These are phyloP conservation scores for Psittacus erithacus DNA, from an alignment of 2,113 vertebrate species.

Conservation along the genomic window DNA sequence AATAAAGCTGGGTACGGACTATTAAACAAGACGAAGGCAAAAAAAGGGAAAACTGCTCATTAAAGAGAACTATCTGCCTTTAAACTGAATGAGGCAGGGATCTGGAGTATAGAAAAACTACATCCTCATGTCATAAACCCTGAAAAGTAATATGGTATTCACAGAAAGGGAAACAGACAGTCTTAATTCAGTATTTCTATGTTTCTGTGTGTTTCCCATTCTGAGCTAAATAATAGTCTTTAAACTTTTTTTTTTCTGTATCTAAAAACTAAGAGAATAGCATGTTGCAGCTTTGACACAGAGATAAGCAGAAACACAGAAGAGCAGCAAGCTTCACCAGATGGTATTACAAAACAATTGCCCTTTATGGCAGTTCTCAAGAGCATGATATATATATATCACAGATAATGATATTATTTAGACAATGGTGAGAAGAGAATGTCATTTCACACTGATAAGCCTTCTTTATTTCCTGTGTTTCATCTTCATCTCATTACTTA, in stretches of 20 bases:
- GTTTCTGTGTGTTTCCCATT: neutral
- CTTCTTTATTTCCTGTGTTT: neutral
- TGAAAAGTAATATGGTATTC: neutral
- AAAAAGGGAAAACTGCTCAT: neutral
- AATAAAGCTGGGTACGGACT: neutral
- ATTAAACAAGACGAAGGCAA: neutral
- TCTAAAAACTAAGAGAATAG: neutral
- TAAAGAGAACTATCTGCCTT: neutral
- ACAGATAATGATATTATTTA: neutral
- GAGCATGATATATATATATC: neutral
- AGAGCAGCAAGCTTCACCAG: neutral
- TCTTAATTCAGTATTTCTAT: neutral
- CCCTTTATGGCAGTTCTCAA: neutral
- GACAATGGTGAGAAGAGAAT: neutral
- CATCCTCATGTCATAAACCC: neutral
- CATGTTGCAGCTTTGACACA: neutral
- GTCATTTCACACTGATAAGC: neutral
- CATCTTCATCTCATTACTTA: neutral
- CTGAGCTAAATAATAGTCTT: neutral
- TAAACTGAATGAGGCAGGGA: neutral
- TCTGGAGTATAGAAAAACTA: neutral
- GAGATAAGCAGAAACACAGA: neutral
- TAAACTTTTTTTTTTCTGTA: rapidly evolving
- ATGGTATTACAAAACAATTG: neutral
- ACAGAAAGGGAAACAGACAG: neutral